phyloP scores from a whole-genome alignment of 2,888 invertebrate genomes.

The Apotomis betuletana region DNA sequence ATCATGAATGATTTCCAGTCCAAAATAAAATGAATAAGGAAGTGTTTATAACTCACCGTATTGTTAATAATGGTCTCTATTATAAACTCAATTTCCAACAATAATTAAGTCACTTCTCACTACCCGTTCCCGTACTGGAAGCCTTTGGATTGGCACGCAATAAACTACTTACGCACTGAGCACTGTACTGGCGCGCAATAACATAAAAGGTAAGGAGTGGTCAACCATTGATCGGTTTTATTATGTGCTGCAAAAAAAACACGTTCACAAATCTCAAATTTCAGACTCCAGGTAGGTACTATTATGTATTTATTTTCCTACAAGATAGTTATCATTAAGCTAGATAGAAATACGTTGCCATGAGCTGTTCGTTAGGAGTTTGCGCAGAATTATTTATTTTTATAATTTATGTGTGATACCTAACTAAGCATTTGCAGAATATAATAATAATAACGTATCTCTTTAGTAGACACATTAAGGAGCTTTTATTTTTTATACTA shows the following conservation, averaged over 20 bases:
- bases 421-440: background rate
- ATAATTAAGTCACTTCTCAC: conserved; percentile 17
- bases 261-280: background rate
- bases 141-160: conserved; percentile 11
- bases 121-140: background rate
- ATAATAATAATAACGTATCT: background rate
- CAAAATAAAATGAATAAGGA: too few species aligned
- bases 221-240: conserved; percentile 19
- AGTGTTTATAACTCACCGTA: conserved; percentile 8
- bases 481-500: too few species aligned
- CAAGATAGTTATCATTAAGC: background rate
- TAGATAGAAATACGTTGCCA: background rate
- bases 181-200: conserved; percentile 9
- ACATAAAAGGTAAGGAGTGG: conserved; percentile 19
- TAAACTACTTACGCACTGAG: conserved; percentile 32
- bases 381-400: background rate
- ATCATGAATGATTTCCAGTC: too few species aligned
- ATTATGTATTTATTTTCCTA: background rate
- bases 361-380: background rate
- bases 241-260: background rate
- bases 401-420: too few species aligned
- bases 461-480: too few species aligned
- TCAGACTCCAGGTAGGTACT: too few species aligned
- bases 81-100: conserved; percentile 10
- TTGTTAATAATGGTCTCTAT: background rate